Base-by-base conservation (phyloP, 2,888 invertebrate species). In the Drosophila silvestris region DNA sequence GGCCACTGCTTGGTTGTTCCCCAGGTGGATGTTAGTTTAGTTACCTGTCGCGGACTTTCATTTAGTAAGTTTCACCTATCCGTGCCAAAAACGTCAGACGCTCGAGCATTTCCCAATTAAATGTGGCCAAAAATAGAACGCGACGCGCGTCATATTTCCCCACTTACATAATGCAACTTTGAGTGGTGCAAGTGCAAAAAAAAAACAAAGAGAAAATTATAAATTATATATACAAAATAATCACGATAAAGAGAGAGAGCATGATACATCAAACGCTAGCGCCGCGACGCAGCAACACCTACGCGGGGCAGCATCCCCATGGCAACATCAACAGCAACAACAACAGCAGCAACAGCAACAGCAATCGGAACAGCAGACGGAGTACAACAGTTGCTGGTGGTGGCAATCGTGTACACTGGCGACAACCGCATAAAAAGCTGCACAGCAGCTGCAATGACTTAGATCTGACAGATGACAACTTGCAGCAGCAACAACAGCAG, bases 391-490 rank as follows among this genome's bases (percentile, higher is more conserved):
- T 65, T 28, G 54, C 47, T 50, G 62, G 56, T 33, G 39, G 5
- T 10, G 37, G 62, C 51, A 63, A 52, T 47, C 61, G 68, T 54
- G 74, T 81, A 19, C 76, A 82, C 54, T 82, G 81, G 81, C 71
- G 82, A 19, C 79, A 68, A 62, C n/a, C 57, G 32, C 70, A 77
- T 51, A 85, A 79, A 50, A 91, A 83, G 68, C 61, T 88, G 75
- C 83, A 92, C 68, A 82, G 92, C 62, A 92, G 89, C 77, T 92
- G 87, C 73, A 84, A 90, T 78, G 91, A 91, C 72, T 81, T 82
- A 81, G 76, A 82, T 76, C 57, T 69, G 79, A 69, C 78, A 60
- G 79, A 79, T 60, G 76, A 81, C 63, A 77, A 53, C 74, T 63
- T 59, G 39, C 77, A 70, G 16, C 82, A 62, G 66, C 74, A 65